Percentiles rank a stretch among this genome's conserved stretches.
phyloP scores from a whole-genome alignment of 2,888 invertebrate species.

The Zele albiditarsus region DNA sequence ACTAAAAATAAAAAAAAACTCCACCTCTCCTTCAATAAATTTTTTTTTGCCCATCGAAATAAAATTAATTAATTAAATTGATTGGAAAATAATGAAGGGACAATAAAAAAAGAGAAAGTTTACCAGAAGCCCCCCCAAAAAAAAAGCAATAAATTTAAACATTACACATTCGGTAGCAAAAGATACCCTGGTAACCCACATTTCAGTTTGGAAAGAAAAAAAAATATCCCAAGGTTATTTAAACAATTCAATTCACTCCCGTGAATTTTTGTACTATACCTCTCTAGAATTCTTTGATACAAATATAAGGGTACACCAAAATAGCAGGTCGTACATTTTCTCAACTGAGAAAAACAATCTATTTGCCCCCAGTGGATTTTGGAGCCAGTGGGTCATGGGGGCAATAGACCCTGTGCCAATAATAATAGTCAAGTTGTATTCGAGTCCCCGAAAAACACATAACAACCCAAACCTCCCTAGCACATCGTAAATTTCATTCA shows the following conservation, averaged over 20 bases:
- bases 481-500: slow-evolving; percentile 35
- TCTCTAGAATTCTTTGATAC: neutral
- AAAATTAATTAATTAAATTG: neutral
- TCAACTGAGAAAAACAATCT: neutral
- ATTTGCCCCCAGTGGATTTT: neutral
- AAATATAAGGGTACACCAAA: slow-evolving; percentile 9
- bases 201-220: slow-evolving; percentile 32
- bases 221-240: slow-evolving; percentile 46
- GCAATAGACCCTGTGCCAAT: slow-evolving; percentile 22
- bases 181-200: slow-evolving; percentile 52
- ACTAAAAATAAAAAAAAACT: neutral
- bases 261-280: neutral
- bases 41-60: neutral
- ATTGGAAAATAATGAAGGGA: neutral
- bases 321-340: slow-evolving; percentile 5
- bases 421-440: neutral
- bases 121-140: neutral
- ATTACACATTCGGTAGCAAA: slow-evolving; percentile 31
- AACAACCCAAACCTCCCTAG: neutral
- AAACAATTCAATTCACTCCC: slow-evolving; percentile 10
- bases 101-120: slow-evolving; percentile 2
- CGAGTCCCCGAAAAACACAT: slow-evolving; percentile 20
- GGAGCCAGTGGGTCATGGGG: slow-evolving; percentile 33
- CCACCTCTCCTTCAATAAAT: too few relatives aligned
- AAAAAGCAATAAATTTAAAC: slow-evolving; percentile 27